These are phyloP conservation scores for Xiphophorus maculatus DNA, from an alignment of 2,113 vertebrate genomes.

Conservation along the genomic window DNA sequence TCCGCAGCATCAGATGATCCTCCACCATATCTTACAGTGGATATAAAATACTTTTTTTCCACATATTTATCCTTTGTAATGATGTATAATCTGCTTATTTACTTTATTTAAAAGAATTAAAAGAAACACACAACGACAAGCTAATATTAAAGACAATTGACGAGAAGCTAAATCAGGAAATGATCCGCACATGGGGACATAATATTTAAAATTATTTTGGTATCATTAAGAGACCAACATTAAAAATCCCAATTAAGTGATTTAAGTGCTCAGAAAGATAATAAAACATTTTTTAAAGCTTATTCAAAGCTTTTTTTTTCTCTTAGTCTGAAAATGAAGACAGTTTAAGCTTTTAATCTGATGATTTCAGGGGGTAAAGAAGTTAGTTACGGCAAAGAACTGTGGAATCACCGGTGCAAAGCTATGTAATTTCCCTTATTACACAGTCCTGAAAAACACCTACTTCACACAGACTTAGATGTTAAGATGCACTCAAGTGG, in stretches of 20 bases:
- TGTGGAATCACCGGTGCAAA: not conserved
- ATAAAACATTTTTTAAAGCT: not conserved
- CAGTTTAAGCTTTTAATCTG: not conserved
- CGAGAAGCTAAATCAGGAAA: too few species aligned
- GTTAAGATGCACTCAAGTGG: not conserved
- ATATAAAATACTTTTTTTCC: too few species aligned
- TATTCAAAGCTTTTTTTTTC: not conserved
- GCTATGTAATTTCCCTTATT: slow-evolving; percentile 17
- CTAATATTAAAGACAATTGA: too few species aligned
- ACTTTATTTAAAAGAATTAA: too few species aligned
- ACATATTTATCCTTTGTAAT: too few species aligned
- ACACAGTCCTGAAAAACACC: not conserved
- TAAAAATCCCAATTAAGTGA: not conserved
- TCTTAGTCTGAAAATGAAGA: not conserved
- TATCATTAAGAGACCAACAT: not conserved
- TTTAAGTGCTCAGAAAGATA: not conserved
- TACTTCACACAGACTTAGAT: slow-evolving; percentile 1
- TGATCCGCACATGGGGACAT: too few species aligned
- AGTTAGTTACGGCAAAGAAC: not conserved
- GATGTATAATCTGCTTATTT: too few species aligned
- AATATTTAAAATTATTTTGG: too few species aligned
- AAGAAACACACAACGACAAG: too few species aligned
- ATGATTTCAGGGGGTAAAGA: not conserved
- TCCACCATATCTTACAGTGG: too few species aligned
- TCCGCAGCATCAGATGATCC: too few species aligned